Evolutionary conservation across 2,113 vertebrate genomes (phyloP).

Genomic region (Spea bombifrons): DNA sequence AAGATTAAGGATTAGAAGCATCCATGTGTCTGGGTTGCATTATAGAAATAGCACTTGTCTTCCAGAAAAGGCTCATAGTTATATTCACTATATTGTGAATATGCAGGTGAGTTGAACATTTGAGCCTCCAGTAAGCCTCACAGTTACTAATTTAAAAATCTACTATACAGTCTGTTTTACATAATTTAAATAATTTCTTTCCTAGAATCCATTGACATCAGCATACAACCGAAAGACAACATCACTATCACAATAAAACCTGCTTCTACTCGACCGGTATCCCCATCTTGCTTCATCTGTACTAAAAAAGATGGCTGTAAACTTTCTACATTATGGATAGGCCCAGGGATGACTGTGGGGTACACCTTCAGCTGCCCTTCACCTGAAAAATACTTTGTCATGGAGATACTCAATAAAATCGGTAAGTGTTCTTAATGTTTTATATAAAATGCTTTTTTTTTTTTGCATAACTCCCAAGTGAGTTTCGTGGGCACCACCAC

Average conservation of each 20-base stretch:
- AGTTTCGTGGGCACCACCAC: no score
- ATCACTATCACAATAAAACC: conserved; percentile 58
- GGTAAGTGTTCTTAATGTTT: conserved; percentile 60
- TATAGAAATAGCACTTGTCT: no score
- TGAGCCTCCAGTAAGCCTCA: no score
- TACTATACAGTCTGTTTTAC: no score
- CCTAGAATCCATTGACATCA: conserved; percentile 60
- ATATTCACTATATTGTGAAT: no score
- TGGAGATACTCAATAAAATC: conserved; percentile 64
- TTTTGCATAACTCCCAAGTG: background rate
- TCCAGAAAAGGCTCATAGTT: no score
- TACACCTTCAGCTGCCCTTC: conserved; percentile 65
- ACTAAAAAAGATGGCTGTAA: background rate
- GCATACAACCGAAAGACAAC: conserved; percentile 52
- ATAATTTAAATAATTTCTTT: background rate
- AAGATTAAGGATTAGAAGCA: no score
- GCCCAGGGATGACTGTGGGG: conserved; percentile 55
- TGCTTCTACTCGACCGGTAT: background rate
- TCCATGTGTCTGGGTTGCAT: no score
- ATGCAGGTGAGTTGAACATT: no score
- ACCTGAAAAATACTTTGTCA: conserved; percentile 64
- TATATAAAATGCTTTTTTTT: background rate
- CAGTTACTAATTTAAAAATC: no score
- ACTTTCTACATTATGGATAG: conserved; percentile 54
- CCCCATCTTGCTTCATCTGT: conserved; percentile 57